A percentile compares a stretch with the other conserved stretches of the same genome.
Conservation (phyloP, 1,140 invertebrate species). For the Chelonus insularis region DNA sequence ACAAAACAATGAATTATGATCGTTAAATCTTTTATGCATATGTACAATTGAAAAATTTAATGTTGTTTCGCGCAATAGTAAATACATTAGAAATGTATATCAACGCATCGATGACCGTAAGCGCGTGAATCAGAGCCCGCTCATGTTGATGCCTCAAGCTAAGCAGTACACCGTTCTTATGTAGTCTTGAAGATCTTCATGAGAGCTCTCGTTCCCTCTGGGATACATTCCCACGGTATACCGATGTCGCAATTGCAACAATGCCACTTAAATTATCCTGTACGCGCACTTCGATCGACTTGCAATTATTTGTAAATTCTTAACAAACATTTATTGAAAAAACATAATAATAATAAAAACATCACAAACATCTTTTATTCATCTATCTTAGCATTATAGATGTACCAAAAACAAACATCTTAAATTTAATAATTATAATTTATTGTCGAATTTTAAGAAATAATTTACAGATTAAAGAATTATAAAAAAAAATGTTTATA, state of each 20-base stretch:
- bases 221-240: conserved; percentile 45
- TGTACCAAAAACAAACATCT: no score
- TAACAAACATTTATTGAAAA: conserved; percentile 8
- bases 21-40: not conserved
- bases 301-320: conserved; percentile 36
- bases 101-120: not conserved
- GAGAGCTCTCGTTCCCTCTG: conserved; percentile 11
- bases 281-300: conserved; percentile 36
- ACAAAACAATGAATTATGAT: not conserved
- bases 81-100: conserved; percentile 5
- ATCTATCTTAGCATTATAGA: no score
- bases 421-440: no score
- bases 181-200: conserved; percentile 14
- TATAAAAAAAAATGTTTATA: no score
- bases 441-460: no score
- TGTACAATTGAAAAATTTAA: not conserved
- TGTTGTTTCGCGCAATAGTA: not conserved
- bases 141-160: conserved; percentile 10
- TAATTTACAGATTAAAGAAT: no score
- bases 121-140: conserved; percentile 15
- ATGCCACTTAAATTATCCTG: conserved; percentile 43
- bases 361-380: no score
- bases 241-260: conserved; percentile 50
- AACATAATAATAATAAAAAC: not conserved
- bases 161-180: not conserved